Evolutionary conservation across 2,113 vertebrate genomes (phyloP).

Genomic region (Nymphicus hollandicus): DNA sequence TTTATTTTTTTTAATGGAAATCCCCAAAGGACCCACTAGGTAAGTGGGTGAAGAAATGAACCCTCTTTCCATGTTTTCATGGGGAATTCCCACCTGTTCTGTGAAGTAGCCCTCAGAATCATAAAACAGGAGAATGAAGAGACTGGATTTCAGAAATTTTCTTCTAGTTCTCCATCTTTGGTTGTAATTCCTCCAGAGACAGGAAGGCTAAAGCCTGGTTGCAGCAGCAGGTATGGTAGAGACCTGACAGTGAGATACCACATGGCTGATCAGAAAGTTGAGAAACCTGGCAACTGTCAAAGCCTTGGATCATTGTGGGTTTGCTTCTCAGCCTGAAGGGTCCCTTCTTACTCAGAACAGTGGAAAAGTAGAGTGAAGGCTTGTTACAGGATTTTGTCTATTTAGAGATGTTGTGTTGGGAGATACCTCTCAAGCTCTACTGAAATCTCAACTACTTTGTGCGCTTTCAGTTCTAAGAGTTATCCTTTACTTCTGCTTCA

Average conservation of each 20-base stretch:
- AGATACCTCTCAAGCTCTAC: neutral
- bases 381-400: neutral
- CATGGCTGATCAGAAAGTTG: neutral
- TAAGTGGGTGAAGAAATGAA: neutral
- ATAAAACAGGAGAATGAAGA: neutral
- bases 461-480: neutral
- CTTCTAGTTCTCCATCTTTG: neutral
- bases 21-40: neutral
- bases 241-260: neutral
- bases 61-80: neutral
- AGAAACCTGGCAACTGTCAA: neutral
- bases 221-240: neutral
- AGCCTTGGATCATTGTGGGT: neutral
- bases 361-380: neutral
- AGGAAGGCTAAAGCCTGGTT: neutral
- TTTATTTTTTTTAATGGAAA: neutral
- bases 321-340: neutral
- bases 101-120: neutral
- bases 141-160: neutral
- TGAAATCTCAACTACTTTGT: neutral
- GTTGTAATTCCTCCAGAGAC: neutral
- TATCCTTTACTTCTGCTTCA: neutral
- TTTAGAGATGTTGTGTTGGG: neutral
- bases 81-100: neutral
- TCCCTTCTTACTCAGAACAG: neutral